Evolutionary conservation across 2,797 vertebrate species (phyloP), one percentile per base, ranked within the genome.

Genomic region (Chloroceryle amazona): DNA sequence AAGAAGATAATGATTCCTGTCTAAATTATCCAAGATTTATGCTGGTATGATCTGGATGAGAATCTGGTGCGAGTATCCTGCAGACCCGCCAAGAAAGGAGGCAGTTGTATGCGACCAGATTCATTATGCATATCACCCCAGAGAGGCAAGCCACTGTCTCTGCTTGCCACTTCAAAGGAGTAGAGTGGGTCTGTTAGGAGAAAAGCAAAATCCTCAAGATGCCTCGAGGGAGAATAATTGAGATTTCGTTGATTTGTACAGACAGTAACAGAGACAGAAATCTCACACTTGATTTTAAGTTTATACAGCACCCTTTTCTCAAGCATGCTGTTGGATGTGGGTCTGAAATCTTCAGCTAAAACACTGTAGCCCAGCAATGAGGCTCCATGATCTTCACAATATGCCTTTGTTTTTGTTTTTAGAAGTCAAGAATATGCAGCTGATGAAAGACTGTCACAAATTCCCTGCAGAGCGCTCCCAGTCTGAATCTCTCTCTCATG

Each of bases 391-490:
- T 89, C 73, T 89, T 95, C 85, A 95, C 80, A 93, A 81, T 90
- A 71, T 90, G 93, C 58, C 82, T 84, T 95, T 93, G 88, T 94
- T 94, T 97, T 94, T 95, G 90, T 94, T 96, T 96, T 95, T 81
- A 28, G 66, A 95, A 96, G 94, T 96, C 66, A 80, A 84, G 88
- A 89, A 94, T 91, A 89, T 92, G 90, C 93, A 95, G 91, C 70
- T 93, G 90, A 96, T 95, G 93, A 94, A 97, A 95, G 91, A 81
- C 89, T 90, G 94, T 94, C 89, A 95, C 87, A 91, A 85, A 95
- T 84, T 95, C 85, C 90, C 88, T 52, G 82, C 90, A 96, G 94
- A 96, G 95, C 31, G 28, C 51, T 93, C 44, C 12, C 76, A 67
- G 76, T 80, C 85, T 95, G 90, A 95, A 62, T 84, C 35, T 90